Conservation (phyloP, 2,797 vertebrate species). For the Amphiprion clarkii region DNA sequence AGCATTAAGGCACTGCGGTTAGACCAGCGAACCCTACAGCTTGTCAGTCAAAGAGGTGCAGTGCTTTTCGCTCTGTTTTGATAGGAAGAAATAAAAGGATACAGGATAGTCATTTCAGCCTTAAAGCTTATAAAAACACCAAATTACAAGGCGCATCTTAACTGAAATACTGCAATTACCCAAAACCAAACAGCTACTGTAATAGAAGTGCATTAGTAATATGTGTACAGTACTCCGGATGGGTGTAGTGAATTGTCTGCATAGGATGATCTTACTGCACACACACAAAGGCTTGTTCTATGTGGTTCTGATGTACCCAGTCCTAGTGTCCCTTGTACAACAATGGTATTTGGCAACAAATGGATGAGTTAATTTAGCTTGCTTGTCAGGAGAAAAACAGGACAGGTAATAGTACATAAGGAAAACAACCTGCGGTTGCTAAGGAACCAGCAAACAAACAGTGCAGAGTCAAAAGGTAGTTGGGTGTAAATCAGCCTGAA, state of each 20-base stretch:
- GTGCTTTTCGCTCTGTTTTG: constrained; percentile 51
- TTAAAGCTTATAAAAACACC: constrained; percentile 52
- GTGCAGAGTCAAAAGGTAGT: constrained; percentile 60
- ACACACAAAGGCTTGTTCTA: constrained; percentile 59
- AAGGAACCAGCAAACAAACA: constrained; percentile 84
- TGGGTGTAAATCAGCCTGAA: constrained; percentile 85
- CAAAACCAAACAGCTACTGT: constrained; percentile 28
- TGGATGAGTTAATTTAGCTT: constrained; percentile 67
- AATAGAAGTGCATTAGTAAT: constrained; percentile 30
- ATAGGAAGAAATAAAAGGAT: constrained; percentile 62
- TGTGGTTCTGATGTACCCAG: constrained; percentile 33
- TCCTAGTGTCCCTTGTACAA: constrained; percentile 46
- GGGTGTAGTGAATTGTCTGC: constrained; percentile 21
- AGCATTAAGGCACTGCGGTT: constrained; percentile 50
- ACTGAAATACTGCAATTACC: constrained; percentile 59
- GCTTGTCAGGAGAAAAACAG: constrained; percentile 75
- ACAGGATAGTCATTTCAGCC: constrained; percentile 6
- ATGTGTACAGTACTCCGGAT: constrained; percentile 11
- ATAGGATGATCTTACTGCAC: constrained; percentile 31
- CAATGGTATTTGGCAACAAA: constrained; percentile 63
- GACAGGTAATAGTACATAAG: constrained; percentile 79
- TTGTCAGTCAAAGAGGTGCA: constrained; percentile 35
- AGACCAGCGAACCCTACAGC: constrained; percentile 21
- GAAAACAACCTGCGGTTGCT: constrained; percentile 83
- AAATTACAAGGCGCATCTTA: constrained; percentile 61